Percentiles rank a stretch among this genome's conserved stretches.
Evolutionary conservation across 37 sponge, comb jelly and placozoan species (phyloP).

Genomic region (Ephydatia muelleri): DNA sequence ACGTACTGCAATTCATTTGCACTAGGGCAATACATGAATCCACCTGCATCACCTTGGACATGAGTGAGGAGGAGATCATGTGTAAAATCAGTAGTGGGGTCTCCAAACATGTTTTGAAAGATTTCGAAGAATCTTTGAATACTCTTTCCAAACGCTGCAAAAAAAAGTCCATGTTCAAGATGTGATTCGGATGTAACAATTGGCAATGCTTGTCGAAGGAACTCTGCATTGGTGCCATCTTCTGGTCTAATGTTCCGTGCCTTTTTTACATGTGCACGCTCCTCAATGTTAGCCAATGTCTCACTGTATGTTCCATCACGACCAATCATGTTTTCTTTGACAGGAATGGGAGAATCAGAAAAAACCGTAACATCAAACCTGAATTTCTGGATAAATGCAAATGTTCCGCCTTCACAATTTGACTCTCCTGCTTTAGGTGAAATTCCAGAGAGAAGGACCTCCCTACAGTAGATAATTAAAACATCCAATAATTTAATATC

Average conservation of each 20-base stretch:
- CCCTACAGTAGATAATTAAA: conserved; percentile 15
- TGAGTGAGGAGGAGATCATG: conserved; percentile 35
- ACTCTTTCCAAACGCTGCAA: conserved; percentile 60
- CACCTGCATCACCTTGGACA: conserved; percentile 32
- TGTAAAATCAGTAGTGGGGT: conserved; percentile 4
- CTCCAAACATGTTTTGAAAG: conserved; percentile 19
- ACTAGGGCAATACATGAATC: conserved; percentile 39
- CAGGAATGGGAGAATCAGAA: conserved; percentile 2
- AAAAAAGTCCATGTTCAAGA: conserved; percentile 44
- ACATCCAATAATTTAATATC: background rate
- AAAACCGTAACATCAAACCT: conserved; percentile 16
- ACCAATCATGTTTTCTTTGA: conserved; percentile 47
- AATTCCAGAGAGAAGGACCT: conserved; percentile 29
- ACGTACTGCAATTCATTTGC: conserved; percentile 14
- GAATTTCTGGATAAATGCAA: conserved; percentile 47
- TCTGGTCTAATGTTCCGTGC: conserved; percentile 28
- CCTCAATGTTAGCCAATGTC: conserved; percentile 24
- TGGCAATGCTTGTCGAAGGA: conserved; percentile 50
- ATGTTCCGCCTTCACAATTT: conserved; percentile 35
- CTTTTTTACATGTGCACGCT: conserved; percentile 42
- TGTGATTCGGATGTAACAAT: background rate
- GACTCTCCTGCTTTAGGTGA: background rate
- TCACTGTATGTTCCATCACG: conserved; percentile 34
- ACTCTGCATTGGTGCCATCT: conserved; percentile 56
- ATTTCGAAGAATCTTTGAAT: conserved; percentile 29